These are phyloP conservation scores for Encarsia formosa DNA, from an alignment of 2,888 invertebrate species.

Conservation along the genomic window DNA sequence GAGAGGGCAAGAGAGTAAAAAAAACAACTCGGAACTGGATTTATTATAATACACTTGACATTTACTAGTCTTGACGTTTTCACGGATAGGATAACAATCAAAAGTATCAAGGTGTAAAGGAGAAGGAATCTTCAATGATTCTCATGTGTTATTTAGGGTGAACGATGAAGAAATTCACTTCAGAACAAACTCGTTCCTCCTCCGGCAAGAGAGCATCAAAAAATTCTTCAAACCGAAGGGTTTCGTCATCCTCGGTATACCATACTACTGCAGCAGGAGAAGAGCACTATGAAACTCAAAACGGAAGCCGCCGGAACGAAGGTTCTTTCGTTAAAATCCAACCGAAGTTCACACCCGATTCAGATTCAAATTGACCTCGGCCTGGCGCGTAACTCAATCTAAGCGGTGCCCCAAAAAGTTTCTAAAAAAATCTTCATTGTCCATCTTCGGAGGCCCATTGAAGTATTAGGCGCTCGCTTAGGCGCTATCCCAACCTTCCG, in stretches of 20 bases:
- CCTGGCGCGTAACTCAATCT: not conserved
- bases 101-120: constrained; percentile 15
- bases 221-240: constrained; percentile 14
- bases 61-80: constrained; percentile 11
- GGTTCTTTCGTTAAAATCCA: not conserved
- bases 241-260: not conserved
- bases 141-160: not conserved
- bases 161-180: constrained; percentile 12
- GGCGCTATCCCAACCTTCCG: too few species aligned
- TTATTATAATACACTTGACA: constrained; percentile 13
- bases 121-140: not conserved
- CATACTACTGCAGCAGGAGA: too few species aligned
- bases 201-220: too few species aligned
- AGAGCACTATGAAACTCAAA: constrained; percentile 10
- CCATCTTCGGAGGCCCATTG: too few species aligned
- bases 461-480: too few species aligned
- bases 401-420: not conserved
- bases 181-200: constrained; percentile 13
- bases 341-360: constrained; percentile 11
- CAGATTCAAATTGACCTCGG: constrained; percentile 15
- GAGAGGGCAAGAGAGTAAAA: not conserved
- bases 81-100: constrained; percentile 8
- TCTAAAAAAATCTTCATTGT: too few species aligned
- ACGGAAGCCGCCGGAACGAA: constrained; percentile 12
- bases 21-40: not conserved